Conservation (phyloP, 1,140 invertebrate species). For the Micrasema minimum region DNA sequence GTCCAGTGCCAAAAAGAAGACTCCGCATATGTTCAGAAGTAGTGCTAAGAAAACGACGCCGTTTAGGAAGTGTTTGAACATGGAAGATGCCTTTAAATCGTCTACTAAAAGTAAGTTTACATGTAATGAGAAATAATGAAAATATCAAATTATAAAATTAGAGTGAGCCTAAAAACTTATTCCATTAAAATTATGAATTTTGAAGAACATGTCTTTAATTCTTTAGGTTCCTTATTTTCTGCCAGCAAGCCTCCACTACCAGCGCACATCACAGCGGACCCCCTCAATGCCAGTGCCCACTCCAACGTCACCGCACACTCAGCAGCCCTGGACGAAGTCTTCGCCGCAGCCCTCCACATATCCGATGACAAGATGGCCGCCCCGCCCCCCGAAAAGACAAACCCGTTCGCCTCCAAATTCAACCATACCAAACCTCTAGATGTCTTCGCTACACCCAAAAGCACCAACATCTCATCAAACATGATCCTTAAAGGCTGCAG, state of each 20-base stretch:
- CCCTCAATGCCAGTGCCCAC: neutral
- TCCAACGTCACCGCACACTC: neutral
- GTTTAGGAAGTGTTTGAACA: slow-evolving; percentile 16
- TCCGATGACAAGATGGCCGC: neutral
- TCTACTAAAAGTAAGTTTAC: slow-evolving; percentile 23
- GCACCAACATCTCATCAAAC: slow-evolving; percentile 43
- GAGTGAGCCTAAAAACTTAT: too few species aligned
- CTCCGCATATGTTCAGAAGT: slow-evolving; percentile 21
- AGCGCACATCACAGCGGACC: neutral
- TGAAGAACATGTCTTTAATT: too few species aligned
- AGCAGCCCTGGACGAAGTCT: slow-evolving; percentile 18
- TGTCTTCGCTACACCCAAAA: slow-evolving; percentile 45
- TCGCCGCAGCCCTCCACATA: slow-evolving; percentile 28
- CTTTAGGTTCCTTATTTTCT: slow-evolving; percentile 36
- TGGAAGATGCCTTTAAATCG: slow-evolving; percentile 31
- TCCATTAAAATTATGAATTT: too few species aligned
- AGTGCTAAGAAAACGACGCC: slow-evolving; percentile 34
- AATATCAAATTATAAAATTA: too few species aligned
- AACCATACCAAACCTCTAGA: neutral
- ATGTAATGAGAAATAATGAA: too few species aligned
- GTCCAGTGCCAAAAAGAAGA: slow-evolving; percentile 48
- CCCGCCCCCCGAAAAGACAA: neutral
- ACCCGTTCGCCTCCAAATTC: slow-evolving; percentile 15
- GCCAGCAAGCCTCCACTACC: slow-evolving; percentile 4
- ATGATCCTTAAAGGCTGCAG: slow-evolving; percentile 44